Evolutionary conservation across 2,888 invertebrate species (phyloP).

Genomic region (Sinopyrophorus schimmeli): DNA sequence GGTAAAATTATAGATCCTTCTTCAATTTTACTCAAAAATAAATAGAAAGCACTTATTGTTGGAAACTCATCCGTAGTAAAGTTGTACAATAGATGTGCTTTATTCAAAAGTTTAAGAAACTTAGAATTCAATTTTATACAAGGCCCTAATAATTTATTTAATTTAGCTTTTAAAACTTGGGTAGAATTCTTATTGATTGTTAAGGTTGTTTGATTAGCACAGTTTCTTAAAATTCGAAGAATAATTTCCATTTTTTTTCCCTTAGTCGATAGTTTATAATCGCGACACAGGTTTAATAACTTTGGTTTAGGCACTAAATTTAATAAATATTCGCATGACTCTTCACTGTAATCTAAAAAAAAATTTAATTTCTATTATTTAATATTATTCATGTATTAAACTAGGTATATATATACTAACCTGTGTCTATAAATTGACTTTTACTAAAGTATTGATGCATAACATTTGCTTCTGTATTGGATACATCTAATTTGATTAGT

Average conservation of each 20-base stretch:
- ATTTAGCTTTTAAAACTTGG: conserved; percentile 40
- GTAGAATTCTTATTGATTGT: conserved; percentile 38
- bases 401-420: conserved; percentile 20
- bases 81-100: conserved; percentile 43
- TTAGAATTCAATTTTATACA: conserved; percentile 41
- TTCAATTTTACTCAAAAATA: conserved; percentile 34
- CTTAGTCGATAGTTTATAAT: conserved; percentile 21
- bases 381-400: background rate
- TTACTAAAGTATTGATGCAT: conserved; percentile 37
- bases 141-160: conserved; percentile 41
- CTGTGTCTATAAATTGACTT: conserved; percentile 39
- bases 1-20: conserved; percentile 40
- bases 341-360: conserved; percentile 36
- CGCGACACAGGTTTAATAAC: conserved; percentile 32
- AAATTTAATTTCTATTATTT: no score
- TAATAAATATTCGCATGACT: conserved; percentile 30
- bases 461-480: conserved; percentile 32
- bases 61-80: conserved; percentile 41
- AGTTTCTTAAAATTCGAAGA: conserved; percentile 35
- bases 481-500: conserved; percentile 30
- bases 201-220: conserved; percentile 42
- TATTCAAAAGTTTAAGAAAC: conserved; percentile 38
- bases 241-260: conserved; percentile 34
- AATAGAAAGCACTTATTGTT: conserved; percentile 39
- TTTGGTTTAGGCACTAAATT: conserved; percentile 28